Evolutionary conservation across 2,888 invertebrate species (phyloP), one percentile per base, ranked within the genome.

Genomic region (Orthosia gracilis): DNA sequence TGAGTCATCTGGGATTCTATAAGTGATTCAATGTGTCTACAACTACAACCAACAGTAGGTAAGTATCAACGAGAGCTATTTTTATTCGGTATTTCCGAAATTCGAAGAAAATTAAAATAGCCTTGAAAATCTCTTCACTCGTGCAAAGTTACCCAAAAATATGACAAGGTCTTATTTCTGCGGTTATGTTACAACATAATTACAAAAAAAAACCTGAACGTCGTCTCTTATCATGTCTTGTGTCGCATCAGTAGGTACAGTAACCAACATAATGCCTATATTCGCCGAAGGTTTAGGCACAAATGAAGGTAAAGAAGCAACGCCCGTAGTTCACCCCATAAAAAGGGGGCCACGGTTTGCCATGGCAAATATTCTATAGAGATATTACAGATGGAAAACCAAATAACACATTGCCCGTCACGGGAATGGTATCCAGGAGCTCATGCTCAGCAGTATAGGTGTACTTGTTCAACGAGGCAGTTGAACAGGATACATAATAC

Each of bases 61-160:
- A 31, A n/a, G 12, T 57, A 54, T 21, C 49, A 55, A 61, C n/a
- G 49, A 66, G 45, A 72, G 26, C n/a, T 62, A 17, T 54, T 45
- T 18, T 15, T n/a, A 59, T 9, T 1, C 1, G 54, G 47, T 45
- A 47, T 63, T 66, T 66, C 62, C 73, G 18, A 55, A 52, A 23
- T 57, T 63, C 45, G 15, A 23, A 13, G 40, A 67, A 65, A 54
- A 59, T 64, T 76, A 52, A 62, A 45, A 47, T 13, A 21, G 18
- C 74, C 64, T 78, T 78, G 78, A 23, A 55, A 31, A 63, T 72
- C 15, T 77, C 17, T 50, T 26, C 15, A 59, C 13, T 31, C 13
- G 49, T 3, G 7, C 31, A 61, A 55, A 78, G 23, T 78, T 78
- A 55, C 31, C 12, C 45, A 54, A 68, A 78, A 55, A 64, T 18